These are phyloP conservation scores for Leptarthrus brevirostris DNA, from an alignment of 2,888 invertebrate genomes.

Conservation along the genomic window DNA sequence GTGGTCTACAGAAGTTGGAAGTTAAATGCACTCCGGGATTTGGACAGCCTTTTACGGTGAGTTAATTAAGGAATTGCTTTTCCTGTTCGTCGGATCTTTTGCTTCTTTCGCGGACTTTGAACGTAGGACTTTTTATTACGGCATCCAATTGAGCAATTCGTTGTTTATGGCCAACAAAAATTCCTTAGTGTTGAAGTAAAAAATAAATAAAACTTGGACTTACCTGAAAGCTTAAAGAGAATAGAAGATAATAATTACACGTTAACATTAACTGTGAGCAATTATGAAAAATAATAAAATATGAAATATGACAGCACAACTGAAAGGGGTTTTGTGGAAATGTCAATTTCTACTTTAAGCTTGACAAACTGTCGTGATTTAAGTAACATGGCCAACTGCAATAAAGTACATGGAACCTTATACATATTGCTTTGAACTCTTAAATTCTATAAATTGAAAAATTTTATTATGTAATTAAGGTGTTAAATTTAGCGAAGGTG, in stretches of 20 bases:
- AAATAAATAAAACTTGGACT: background rate
- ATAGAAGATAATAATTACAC: background rate
- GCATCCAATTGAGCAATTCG: background rate
- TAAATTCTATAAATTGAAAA: too few species aligned
- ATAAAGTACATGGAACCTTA: too few species aligned
- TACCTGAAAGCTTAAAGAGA: background rate
- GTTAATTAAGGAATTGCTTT: slow-evolving; percentile 48
- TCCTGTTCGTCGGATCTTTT: slow-evolving; percentile 11
- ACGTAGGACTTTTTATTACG: background rate
- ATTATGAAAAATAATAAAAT: background rate
- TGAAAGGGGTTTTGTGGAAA: too few species aligned
- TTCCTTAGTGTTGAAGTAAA: background rate
- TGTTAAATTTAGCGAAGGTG: too few species aligned
- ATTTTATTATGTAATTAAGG: too few species aligned
- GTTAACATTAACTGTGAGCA: background rate
- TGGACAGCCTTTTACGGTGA: slow-evolving; percentile 40
- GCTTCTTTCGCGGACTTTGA: too few species aligned
- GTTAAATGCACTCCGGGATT: slow-evolving; percentile 50
- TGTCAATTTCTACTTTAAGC: too few species aligned
- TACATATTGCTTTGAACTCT: too few species aligned
- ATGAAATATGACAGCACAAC: too few species aligned
- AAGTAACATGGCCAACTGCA: too few species aligned
- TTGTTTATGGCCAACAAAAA: too few species aligned
- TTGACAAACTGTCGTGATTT: too few species aligned
- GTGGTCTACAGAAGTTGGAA: slow-evolving; percentile 9